Base-by-base conservation (phyloP, 2,113 vertebrate species). In the Megaceryle torquata region DNA sequence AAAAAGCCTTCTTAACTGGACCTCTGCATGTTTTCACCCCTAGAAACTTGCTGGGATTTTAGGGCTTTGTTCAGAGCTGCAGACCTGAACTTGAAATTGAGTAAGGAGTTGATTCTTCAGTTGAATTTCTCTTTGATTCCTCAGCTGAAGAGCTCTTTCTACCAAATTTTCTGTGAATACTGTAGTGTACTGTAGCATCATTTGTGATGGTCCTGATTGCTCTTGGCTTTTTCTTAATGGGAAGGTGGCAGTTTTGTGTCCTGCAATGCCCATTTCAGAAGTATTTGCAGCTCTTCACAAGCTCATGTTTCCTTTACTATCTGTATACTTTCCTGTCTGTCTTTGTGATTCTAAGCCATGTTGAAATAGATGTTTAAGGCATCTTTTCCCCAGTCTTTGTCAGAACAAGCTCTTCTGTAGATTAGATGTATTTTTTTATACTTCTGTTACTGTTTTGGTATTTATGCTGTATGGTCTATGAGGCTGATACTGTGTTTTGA, bases 141-240 rank as follows among this genome's bases (percentile, higher is more conserved):
- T 16, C 20, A 59, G 14, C 37, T 82, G 63, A 26, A 39, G 64
- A 53, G 26, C 35, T 69, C 26, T 67, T 75, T 41, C 13, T 75
- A 0, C n/a, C 26, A 7, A 1, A 22, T 35, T 72, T 44, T 9
- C 3, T 19, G 5, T 7, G 56, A 11, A 1, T 44, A 37, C 3
- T 37, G 2, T 0, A 24, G 31, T 7, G 15, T 71, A 20, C 18
- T 82, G 29, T 9, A 79, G 63, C 9, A 5, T 61, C 9, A 3
- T 57, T 71, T 65, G 8, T 59, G 65, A 1, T 4, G 16, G 6
- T 84, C 3, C 51, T n/a, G 1, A 50, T 83, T 74, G 35, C 19
- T 71, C 54, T 56, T 35, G 17, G 28, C 72, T 72, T 87, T 74
- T 50, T 78, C 15, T 67, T 50, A 44, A 31, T 41, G 72, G 41